A percentile compares a stretch with the other conserved stretches of the same genome.
phyloP scores from a whole-genome alignment of 2,888 invertebrate species.

The Orthosia gracilis region DNA sequence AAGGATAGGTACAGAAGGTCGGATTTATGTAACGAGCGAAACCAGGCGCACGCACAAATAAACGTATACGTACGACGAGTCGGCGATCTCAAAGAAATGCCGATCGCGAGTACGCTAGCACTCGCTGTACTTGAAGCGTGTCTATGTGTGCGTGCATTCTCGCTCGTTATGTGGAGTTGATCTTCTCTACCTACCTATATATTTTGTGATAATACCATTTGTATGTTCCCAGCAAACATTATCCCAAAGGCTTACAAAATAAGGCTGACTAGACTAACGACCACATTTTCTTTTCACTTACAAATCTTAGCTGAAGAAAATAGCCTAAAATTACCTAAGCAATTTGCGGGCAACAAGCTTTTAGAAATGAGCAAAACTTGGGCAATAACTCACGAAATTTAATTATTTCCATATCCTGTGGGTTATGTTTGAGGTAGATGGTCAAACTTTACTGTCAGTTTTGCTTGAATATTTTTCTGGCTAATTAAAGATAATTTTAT shows the following conservation, averaged over 20 bases:
- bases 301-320: slow-evolving; percentile 31
- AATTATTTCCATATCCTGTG: slow-evolving; percentile 54
- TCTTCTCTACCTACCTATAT: background rate
- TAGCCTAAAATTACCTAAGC: slow-evolving; percentile 27
- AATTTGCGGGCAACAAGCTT: slow-evolving; percentile 31
- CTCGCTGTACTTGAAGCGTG: too few relatives aligned
- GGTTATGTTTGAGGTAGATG: slow-evolving; percentile 1
- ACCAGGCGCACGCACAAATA: too few relatives aligned
- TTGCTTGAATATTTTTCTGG: slow-evolving; percentile 1
- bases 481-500: background rate
- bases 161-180: background rate
- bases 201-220: background rate
- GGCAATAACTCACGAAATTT: slow-evolving; percentile 54
- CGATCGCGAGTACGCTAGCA: too few relatives aligned
- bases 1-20: background rate
- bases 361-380: slow-evolving; percentile 33
- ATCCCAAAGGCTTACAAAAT: slow-evolving; percentile 6
- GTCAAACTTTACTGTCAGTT: slow-evolving; percentile 21
- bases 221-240: slow-evolving; percentile 17
- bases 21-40: too few relatives aligned
- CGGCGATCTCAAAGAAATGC: background rate
- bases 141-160: background rate
- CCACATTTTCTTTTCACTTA: slow-evolving; percentile 28
- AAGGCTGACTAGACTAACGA: slow-evolving; percentile 8
- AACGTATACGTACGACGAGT: too few relatives aligned